A percentile compares a stretch with the other conserved stretches of the same genome.
Conservation (phyloP, 2,888 invertebrate genomes). For the Schizotus pectinicornis region DNA sequence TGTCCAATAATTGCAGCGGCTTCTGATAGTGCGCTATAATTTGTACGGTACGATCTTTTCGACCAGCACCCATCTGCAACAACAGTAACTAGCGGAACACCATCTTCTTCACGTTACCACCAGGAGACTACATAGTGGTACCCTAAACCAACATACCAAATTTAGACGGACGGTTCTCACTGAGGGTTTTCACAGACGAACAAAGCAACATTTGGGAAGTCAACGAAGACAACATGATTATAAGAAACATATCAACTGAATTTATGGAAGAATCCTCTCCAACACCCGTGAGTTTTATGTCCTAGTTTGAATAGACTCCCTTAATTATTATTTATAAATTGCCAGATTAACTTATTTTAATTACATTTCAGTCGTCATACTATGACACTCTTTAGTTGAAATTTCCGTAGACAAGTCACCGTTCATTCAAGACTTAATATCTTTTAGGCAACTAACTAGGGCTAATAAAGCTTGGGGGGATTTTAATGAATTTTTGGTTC, state of each 20-base stretch:
- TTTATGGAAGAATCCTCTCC: constrained; percentile 62
- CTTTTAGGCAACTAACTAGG: too few species aligned
- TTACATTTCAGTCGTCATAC: too few species aligned
- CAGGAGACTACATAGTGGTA: constrained; percentile 76
- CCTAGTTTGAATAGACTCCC: too few species aligned
- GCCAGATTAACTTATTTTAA: too few species aligned
- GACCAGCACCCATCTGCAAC: constrained; percentile 14
- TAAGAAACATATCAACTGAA: constrained; percentile 68
- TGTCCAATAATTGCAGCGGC: constrained; percentile 9
- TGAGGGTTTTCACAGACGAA: constrained; percentile 74
- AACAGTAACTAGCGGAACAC: constrained; percentile 8
- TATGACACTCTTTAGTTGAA: too few species aligned
- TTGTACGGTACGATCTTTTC: constrained; percentile 6
- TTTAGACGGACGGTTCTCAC: constrained; percentile 73
- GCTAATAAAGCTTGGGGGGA: too few species aligned
- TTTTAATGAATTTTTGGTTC: too few species aligned
- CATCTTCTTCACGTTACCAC: constrained; percentile 73
- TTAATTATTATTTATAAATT: too few species aligned
- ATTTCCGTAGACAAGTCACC: too few species aligned
- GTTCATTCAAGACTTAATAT: too few species aligned
- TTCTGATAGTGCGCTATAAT: constrained; percentile 5
- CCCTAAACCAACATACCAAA: constrained; percentile 74
- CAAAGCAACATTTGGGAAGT: constrained; percentile 79
- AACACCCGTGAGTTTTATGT: constrained; percentile 56
- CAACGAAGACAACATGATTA: constrained; percentile 76